These are phyloP conservation scores for Lophura swinhoii DNA, from an alignment of 2,797 vertebrate species.

Conservation along the genomic window DNA sequence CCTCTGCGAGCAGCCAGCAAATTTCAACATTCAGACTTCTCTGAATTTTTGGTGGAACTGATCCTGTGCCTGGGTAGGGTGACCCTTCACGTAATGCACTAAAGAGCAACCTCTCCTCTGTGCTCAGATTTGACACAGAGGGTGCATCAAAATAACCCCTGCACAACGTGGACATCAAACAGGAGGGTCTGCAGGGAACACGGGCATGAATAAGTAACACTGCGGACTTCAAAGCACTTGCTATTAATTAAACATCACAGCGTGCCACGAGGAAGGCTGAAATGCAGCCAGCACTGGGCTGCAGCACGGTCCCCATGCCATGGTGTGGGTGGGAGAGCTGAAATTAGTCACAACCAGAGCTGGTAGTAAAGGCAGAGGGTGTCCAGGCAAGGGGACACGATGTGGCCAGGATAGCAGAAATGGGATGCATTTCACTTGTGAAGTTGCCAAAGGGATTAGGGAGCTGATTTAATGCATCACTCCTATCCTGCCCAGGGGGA, in stretches of 20 bases:
- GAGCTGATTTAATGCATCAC: fast-evolving
- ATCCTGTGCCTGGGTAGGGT: not conserved
- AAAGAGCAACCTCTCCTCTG: not conserved
- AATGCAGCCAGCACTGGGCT: not conserved
- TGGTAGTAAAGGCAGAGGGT: not conserved
- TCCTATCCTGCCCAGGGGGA: not conserved
- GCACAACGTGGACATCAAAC: slow-evolving; percentile 44
- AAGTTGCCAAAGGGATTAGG: not conserved
- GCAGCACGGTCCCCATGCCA: not conserved
- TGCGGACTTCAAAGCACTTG: slow-evolving; percentile 32
- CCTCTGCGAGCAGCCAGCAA: not conserved
- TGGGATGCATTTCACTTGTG: not conserved
- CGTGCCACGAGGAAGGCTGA: slow-evolving; percentile 11
- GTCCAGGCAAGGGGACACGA: not conserved
- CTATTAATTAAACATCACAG: slow-evolving; percentile 66
- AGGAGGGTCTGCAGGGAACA: slow-evolving; percentile 7
- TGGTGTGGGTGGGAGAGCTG: not conserved
- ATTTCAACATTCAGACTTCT: not conserved
- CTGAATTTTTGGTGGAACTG: not conserved
- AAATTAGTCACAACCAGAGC: not conserved
- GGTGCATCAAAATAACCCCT: slow-evolving; percentile 22
- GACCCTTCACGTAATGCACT: not conserved
- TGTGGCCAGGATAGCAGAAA: not conserved
- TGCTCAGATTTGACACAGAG: not conserved
- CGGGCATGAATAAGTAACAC: slow-evolving; percentile 57